Conservation (phyloP, 1,140 invertebrate species). For the Heliconius himera region DNA sequence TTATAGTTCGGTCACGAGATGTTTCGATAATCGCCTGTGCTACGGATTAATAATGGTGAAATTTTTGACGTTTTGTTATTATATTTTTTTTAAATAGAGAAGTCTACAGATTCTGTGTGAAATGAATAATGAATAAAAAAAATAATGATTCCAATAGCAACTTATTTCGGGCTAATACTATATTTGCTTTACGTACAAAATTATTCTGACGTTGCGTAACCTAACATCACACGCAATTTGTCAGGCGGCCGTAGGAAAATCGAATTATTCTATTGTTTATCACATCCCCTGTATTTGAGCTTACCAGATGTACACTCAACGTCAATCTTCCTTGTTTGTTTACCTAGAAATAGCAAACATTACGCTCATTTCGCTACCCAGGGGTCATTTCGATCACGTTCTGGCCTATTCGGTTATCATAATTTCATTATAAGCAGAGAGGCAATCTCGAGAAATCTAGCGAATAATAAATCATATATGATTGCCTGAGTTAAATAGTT, state of each 20-base stretch:
- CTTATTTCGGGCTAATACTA: neutral
- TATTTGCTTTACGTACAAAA: slow-evolving; percentile 27
- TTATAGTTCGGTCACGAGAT: slow-evolving; percentile 17
- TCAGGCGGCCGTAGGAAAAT: slow-evolving; percentile 62
- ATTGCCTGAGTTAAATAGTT: neutral
- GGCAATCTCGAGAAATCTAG: slow-evolving; percentile 27
- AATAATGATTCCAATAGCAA: neutral
- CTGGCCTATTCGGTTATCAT: slow-evolving; percentile 70
- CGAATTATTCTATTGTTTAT: slow-evolving; percentile 77
- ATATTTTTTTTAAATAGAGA: neutral
- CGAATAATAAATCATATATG: neutral
- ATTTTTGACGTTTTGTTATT: neutral
- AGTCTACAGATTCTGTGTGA: neutral
- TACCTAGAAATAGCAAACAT: slow-evolving; percentile 78
- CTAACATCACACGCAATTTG: slow-evolving; percentile 65
- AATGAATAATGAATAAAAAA: no score
- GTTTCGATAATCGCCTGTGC: slow-evolving; percentile 15
- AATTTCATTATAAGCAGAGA: slow-evolving; percentile 59
- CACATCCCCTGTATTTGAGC: slow-evolving; percentile 74
- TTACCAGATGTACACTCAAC: slow-evolving; percentile 78
- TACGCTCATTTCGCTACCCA: slow-evolving; percentile 42
- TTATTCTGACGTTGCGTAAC: slow-evolving; percentile 44
- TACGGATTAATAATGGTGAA: slow-evolving; percentile 11
- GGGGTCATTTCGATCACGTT: slow-evolving; percentile 68
- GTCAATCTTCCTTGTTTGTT: slow-evolving; percentile 78